These are phyloP conservation scores for Cataglyphis rosenhaueri DNA, from an alignment of 2,888 invertebrate species.

Conservation along the genomic window DNA sequence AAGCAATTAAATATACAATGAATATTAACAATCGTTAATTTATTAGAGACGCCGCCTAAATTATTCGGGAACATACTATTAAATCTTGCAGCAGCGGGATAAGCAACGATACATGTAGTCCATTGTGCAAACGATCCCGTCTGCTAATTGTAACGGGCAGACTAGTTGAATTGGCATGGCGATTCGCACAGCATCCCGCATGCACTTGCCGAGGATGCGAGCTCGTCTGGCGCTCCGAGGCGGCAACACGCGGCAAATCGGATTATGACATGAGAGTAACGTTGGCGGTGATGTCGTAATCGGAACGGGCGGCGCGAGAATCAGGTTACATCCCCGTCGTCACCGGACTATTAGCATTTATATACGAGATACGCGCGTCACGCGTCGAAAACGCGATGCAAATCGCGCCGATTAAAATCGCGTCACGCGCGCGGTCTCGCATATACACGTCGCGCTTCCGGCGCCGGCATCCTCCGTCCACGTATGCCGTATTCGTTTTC, in stretches of 20 bases:
- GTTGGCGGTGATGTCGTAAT: slow-evolving; percentile 61
- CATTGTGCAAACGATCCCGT: slow-evolving; percentile 35
- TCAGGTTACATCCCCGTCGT: slow-evolving; percentile 25
- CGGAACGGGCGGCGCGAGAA: slow-evolving; percentile 62
- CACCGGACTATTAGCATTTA: slow-evolving; percentile 75
- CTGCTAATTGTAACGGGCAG: slow-evolving; percentile 43
- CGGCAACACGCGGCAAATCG: slow-evolving; percentile 56
- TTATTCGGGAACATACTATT: slow-evolving; percentile 20
- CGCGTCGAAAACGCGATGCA: slow-evolving; percentile 76
- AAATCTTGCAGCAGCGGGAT: slow-evolving; percentile 17
- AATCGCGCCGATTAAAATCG: slow-evolving; percentile 75
- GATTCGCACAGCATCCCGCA: slow-evolving; percentile 1
- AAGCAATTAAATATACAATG: neutral
- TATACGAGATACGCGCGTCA: slow-evolving; percentile 65
- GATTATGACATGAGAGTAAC: slow-evolving; percentile 65
- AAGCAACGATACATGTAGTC: slow-evolving; percentile 19
- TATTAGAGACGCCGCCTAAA: slow-evolving; percentile 17
- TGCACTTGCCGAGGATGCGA: slow-evolving; percentile 26
- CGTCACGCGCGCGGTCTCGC: slow-evolving; percentile 67
- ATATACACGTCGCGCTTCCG: neutral
- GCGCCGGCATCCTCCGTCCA: slow-evolving; percentile 14
- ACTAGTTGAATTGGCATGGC: slow-evolving; percentile 24
- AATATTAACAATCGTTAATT: neutral
- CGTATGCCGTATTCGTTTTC: slow-evolving; percentile 28
- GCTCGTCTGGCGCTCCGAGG: slow-evolving; percentile 4